Evolutionary conservation across 2,113 vertebrate species (phyloP), one percentile per base, ranked within the genome.

Genomic region (Tragelaphus scriptus): DNA sequence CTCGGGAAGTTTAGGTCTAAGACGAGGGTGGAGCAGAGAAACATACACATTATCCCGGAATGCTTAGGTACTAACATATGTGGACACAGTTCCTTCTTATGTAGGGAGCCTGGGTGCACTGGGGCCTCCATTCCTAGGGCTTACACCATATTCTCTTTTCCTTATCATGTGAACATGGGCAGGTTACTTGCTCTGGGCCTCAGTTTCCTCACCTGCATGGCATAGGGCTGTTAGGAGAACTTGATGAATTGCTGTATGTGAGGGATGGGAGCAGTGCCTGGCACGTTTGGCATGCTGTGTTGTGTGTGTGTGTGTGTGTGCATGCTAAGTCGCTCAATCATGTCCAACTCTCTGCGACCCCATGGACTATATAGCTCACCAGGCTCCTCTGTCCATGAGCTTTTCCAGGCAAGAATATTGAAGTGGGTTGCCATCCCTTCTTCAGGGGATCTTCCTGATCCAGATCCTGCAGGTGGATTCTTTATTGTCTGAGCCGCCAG

Each of bases 271-370:
- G 16, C 56, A 23, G n/a, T 36, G 36, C 59, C 91, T 0, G 0
- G 28, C 17, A 44, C 5, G 0, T 3, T 5, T 15, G 2, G 53
- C n/a, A 65, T 9, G 23, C 49, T 25, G 4, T n/a, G 2, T 30
- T 26, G 47, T 58, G 16, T 40, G 59, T 61, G 28, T 32, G 53
- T n/a, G 71, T 1, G 30, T 3, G 14, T 0, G 6, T 1, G 3
- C 65, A 71, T 23, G n/a, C n/a, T 12, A 71, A 71, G 68, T 71
- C 0, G 1, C 68, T 40, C n/a, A 71, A n/a, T 71, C 68, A 40
- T 12, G 68, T 40, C 19, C 68, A 71, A 1, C n/a, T 71, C 17
- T 36, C 68, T 71, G 68, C 0, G 2, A 71, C 68, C 19, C 68
- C 68, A 40, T 71, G n/a, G 19, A 71, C 68, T 71, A 23, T 40